Evolutionary conservation across 2,888 invertebrate species (phyloP), one percentile per base, ranked within the genome.

Genomic region (Dryomyza anilis): DNA sequence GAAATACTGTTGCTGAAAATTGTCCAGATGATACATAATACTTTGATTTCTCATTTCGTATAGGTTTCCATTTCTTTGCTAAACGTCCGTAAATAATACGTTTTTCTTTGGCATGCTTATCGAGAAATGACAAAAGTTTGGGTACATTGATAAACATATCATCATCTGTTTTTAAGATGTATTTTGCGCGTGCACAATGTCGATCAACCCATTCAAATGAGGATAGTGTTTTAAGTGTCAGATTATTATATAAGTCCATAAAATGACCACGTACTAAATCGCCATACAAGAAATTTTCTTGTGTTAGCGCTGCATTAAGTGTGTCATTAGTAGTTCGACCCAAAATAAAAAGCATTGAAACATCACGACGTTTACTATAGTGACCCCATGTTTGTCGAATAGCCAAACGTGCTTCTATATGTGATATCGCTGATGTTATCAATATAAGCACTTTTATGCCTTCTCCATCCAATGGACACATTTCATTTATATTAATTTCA

Each of bases 81-180:
- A 95, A 85, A 67, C 93, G 88, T 23, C 95, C 95, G 81, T 90
- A 95, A 71, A 95, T 91, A 46, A 89, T 88, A 69, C 87, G 86
- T 72, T 89, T 87, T n/a, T 89, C 88, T 50, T 77, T 78, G 50
- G 77, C 85, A 75, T 89, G 89, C 69, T 85, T 86, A 55, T 87
- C 86, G 63, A 90, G 85, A 82, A 93, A 92, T 57, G 83, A 81
- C 64, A 93, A 84, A 73, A 94, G 85, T 68, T 89, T 88, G 69
- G 89, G 89, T 71, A 93, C 87, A 85, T 94, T 93, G 72, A 94
- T 91, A 81, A 93, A 94, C 93, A 94, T 93, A 83, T 94, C 94
- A 82, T 94, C 94, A 81, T 94, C 93, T 2, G 93, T 93, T 86
- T 94, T 94, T 70, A 94, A 87, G 77, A 94, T 86, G 75, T 88